Conservation (phyloP, 1,140 invertebrate genomes). For the Diorhabda elongata region DNA sequence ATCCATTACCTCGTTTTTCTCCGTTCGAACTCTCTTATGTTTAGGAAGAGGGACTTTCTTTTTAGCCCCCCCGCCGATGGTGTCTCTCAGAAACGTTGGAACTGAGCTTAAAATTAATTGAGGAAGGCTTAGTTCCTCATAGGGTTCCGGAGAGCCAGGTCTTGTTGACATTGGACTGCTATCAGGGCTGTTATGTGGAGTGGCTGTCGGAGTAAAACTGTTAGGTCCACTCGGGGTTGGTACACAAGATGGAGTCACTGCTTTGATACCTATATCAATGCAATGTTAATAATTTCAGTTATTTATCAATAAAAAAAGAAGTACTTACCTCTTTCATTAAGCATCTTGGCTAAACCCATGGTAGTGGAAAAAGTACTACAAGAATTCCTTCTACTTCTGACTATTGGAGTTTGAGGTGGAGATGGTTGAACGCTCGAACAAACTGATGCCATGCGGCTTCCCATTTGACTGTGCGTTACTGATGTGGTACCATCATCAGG, state of each 20-base stretch:
- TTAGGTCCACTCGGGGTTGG: constrained; percentile 62
- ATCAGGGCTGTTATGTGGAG: constrained; percentile 77
- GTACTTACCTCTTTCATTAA: constrained; percentile 66
- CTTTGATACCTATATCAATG: constrained; percentile 54
- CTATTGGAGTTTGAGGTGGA: constrained; percentile 55
- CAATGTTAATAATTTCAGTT: not conserved
- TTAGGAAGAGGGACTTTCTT: constrained; percentile 30
- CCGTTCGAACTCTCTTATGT: constrained; percentile 8
- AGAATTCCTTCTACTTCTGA: constrained; percentile 64
- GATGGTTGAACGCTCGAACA: constrained; percentile 50
- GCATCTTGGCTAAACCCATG: constrained; percentile 70
- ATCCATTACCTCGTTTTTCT: constrained; percentile 29
- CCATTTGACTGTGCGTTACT: constrained; percentile 50
- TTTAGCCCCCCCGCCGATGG: constrained; percentile 51
- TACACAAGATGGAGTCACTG: constrained; percentile 62
- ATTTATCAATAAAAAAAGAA: not conserved
- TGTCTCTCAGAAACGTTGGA: constrained; percentile 69
- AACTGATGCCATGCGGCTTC: constrained; percentile 44
- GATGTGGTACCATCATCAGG: constrained; percentile 71
- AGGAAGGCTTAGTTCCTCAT: constrained; percentile 48
- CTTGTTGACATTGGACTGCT: constrained; percentile 56
- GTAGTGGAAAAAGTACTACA: constrained; percentile 77
- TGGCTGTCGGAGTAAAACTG: constrained; percentile 73
- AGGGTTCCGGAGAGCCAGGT: constrained; percentile 53
- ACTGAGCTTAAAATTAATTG: constrained; percentile 65